phyloP scores from a whole-genome alignment of 2,888 invertebrate genomes.

The Junonia oenone region DNA sequence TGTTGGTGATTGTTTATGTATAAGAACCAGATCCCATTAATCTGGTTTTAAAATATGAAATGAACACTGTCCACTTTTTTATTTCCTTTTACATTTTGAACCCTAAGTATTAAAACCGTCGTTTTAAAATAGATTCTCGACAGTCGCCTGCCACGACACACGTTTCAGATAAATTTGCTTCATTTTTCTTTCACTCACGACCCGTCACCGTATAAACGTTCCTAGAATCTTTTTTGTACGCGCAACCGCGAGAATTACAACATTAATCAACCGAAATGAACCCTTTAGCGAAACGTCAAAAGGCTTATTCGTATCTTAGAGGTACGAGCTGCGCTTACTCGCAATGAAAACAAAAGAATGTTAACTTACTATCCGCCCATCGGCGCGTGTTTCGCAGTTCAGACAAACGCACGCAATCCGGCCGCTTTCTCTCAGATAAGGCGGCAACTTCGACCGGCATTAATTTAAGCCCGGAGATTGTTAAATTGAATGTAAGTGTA shows the following conservation, averaged over 20 bases:
- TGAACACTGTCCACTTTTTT: constrained; percentile 28
- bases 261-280: constrained; percentile 73
- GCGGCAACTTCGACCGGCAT: constrained; percentile 58
- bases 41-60: constrained; percentile 23
- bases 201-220: constrained; percentile 60
- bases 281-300: constrained; percentile 74
- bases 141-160: constrained; percentile 47
- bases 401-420: constrained; percentile 30
- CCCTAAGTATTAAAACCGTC: constrained; percentile 33
- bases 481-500: constrained; percentile 62
- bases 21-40: constrained; percentile 19
- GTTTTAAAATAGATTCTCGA: constrained; percentile 52
- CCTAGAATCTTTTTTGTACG: constrained; percentile 54
- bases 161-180: constrained; percentile 58
- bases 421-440: constrained; percentile 69
- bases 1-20: constrained; percentile 3
- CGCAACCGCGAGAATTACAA: constrained; percentile 62
- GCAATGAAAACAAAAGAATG: constrained; percentile 64
- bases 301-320: constrained; percentile 59
- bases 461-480: constrained; percentile 62
- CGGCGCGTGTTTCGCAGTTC: constrained; percentile 44
- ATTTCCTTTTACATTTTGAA: constrained; percentile 32
- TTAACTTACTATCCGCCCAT: constrained; percentile 41
- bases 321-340: constrained; percentile 55
- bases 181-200: constrained; percentile 62